Conservation (phyloP, 2,797 vertebrate species). For the Echeneis naucrates region DNA sequence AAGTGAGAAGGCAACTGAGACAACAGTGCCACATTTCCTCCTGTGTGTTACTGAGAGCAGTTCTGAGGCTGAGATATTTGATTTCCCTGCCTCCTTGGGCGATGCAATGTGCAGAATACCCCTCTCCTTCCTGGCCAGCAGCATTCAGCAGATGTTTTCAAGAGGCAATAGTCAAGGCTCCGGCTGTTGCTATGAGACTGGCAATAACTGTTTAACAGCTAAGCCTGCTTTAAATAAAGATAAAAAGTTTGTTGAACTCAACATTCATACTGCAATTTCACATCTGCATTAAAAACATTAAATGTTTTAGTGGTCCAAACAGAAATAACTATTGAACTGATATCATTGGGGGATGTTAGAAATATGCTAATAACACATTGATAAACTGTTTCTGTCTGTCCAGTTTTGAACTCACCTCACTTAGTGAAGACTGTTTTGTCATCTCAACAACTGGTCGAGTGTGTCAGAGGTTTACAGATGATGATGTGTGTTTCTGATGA, state of each 20-base stretch:
- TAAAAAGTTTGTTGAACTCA: slow-evolving; percentile 29
- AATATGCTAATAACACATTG: background rate
- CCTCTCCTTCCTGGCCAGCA: slow-evolving; percentile 28
- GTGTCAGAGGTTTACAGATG: too few relatives aligned
- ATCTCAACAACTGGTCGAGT: too few relatives aligned
- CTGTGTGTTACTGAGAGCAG: slow-evolving; percentile 22
- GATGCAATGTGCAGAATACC: slow-evolving; percentile 18
- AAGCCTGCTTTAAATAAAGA: slow-evolving; percentile 29
- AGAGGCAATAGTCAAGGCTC: slow-evolving; percentile 37
- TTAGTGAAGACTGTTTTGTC: too few relatives aligned
- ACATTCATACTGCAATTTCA: slow-evolving; percentile 21
- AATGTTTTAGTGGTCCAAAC: background rate
- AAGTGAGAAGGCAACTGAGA: slow-evolving; percentile 28
- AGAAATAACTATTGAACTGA: too few relatives aligned
- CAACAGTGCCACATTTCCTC: slow-evolving; percentile 14
- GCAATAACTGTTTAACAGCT: slow-evolving; percentile 44
- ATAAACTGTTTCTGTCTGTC: background rate
- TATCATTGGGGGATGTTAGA: too few relatives aligned
- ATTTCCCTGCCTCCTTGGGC: slow-evolving; percentile 16
- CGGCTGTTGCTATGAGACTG: slow-evolving; percentile 52
- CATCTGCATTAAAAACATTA: background rate
- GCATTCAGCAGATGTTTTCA: slow-evolving; percentile 54
- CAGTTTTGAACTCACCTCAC: background rate
- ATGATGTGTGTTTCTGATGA: too few relatives aligned
- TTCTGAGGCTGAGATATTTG: slow-evolving; percentile 30